phyloP scores from a whole-genome alignment of 2,113 vertebrate genomes.

The Istiophorus platypterus region DNA sequence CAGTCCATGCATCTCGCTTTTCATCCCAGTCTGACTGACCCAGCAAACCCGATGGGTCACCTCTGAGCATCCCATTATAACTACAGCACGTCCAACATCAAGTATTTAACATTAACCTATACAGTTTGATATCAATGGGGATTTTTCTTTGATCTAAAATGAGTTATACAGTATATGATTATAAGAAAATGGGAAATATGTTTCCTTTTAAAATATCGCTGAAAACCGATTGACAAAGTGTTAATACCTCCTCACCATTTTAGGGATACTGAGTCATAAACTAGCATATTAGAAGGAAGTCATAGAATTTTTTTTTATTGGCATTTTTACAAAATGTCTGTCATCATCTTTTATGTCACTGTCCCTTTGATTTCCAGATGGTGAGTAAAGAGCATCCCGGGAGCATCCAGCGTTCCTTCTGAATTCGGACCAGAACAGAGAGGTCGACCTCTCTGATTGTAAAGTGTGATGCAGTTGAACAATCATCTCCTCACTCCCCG shows the following conservation, averaged over 20 bases:
- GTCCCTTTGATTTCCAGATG: slow-evolving; percentile 54
- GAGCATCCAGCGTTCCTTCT: slow-evolving; percentile 47
- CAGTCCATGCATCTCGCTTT: slow-evolving; percentile 90
- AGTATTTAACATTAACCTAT: slow-evolving; percentile 20
- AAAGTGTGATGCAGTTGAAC: slow-evolving; percentile 89
- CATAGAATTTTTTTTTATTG: too few relatives aligned
- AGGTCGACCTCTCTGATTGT: slow-evolving; percentile 82
- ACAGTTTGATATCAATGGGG: not conserved
- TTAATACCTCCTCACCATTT: too few relatives aligned
- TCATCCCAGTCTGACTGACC: slow-evolving; percentile 91
- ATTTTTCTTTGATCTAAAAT: not conserved
- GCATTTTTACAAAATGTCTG: not conserved
- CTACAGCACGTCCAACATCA: slow-evolving; percentile 20
- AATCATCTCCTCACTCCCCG: slow-evolving; percentile 88
- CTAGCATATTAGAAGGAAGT: not conserved
- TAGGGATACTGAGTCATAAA: too few relatives aligned
- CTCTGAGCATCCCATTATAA: slow-evolving; percentile 89
- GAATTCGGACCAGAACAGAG: slow-evolving; percentile 71
- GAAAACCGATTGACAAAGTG: too few relatives aligned
- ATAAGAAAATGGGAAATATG: not conserved
- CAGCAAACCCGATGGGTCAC: slow-evolving; percentile 93
- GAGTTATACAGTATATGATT: not conserved
- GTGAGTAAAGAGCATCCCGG: slow-evolving; percentile 30
- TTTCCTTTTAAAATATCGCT: too few relatives aligned
- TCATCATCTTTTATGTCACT: slow-evolving; percentile 3